Conservation (phyloP, 1,140 invertebrate species). For the Potamilus streckersoni region DNA sequence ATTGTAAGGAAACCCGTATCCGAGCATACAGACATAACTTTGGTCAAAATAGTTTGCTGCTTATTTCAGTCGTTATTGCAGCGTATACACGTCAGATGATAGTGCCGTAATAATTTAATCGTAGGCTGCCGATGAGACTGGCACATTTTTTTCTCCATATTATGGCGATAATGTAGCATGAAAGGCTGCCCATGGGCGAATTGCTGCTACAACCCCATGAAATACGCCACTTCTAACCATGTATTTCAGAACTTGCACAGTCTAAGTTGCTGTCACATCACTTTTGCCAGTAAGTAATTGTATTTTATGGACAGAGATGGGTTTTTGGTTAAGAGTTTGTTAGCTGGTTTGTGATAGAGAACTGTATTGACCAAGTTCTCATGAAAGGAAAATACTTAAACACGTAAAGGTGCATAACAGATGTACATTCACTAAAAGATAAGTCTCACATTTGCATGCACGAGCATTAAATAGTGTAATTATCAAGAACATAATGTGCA, state of each 20-base stretch:
- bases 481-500: neutral
- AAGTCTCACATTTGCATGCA: too few relatives aligned
- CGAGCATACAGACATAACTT: conserved; percentile 7
- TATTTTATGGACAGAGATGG: conserved; percentile 6
- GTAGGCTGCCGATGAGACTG: neutral
- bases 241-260: neutral
- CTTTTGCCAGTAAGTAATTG: conserved; percentile 1
- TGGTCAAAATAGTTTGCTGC: conserved; percentile 1
- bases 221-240: conserved; percentile 1
- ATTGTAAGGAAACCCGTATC: conserved; percentile 12
- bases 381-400: too few relatives aligned
- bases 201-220: neutral
- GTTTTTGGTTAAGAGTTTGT: too few relatives aligned
- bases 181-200: neutral
- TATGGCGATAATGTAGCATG: neutral
- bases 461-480: too few relatives aligned
- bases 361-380: too few relatives aligned
- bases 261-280: conserved; percentile 3
- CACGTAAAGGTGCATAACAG: too few relatives aligned
- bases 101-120: conserved; percentile 18
- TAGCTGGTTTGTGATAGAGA: too few relatives aligned
- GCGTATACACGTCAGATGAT: conserved; percentile 17
- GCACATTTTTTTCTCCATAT: too few relatives aligned
- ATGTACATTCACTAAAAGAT: too few relatives aligned
- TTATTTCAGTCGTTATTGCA: conserved; percentile 9